Conservation (phyloP, 2,888 invertebrate genomes). For the Salticus scenicus region DNA sequence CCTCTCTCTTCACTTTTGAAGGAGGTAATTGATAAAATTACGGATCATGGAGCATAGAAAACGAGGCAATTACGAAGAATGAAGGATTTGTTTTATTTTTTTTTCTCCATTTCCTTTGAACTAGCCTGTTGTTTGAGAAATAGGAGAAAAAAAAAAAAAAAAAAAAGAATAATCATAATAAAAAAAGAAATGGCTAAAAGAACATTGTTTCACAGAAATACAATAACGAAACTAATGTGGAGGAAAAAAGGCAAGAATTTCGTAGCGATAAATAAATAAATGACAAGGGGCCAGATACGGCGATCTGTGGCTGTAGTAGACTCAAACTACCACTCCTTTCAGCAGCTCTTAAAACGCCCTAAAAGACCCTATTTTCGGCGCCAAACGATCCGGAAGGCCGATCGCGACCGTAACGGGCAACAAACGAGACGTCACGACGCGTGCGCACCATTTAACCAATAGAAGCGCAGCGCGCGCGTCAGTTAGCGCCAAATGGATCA, state of each 20-base stretch:
- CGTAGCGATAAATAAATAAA: constrained; percentile 61
- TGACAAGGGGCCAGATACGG: constrained; percentile 31
- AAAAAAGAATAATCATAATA: not conserved
- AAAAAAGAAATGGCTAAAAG: constrained; percentile 4
- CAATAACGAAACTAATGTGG: constrained; percentile 31
- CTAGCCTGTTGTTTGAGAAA: constrained; percentile 62
- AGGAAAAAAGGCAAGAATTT: constrained; percentile 7
- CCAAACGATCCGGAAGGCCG: constrained; percentile 67
- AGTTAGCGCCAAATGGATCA: constrained; percentile 69
- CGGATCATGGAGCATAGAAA: not conserved
- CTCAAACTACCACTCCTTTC: constrained; percentile 55
- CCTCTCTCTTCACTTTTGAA: not conserved
- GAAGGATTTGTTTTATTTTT: not conserved
- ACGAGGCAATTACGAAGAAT: constrained; percentile 1
- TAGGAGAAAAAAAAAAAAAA: constrained; percentile 19
- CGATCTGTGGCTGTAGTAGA: constrained; percentile 67
- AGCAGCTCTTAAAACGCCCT: constrained; percentile 68
- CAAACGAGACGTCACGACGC: constrained; percentile 56
- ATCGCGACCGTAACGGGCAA: constrained; percentile 68
- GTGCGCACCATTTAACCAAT: constrained; percentile 70
- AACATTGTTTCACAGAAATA: constrained; percentile 40
- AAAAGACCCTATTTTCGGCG: constrained; percentile 65
- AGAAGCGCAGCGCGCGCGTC: constrained; percentile 59
- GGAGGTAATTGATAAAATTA: constrained; percentile 6
- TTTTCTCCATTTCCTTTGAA: not conserved